Conservation (phyloP, 2,113 vertebrate species). For the Peromyscus leucopus region DNA sequence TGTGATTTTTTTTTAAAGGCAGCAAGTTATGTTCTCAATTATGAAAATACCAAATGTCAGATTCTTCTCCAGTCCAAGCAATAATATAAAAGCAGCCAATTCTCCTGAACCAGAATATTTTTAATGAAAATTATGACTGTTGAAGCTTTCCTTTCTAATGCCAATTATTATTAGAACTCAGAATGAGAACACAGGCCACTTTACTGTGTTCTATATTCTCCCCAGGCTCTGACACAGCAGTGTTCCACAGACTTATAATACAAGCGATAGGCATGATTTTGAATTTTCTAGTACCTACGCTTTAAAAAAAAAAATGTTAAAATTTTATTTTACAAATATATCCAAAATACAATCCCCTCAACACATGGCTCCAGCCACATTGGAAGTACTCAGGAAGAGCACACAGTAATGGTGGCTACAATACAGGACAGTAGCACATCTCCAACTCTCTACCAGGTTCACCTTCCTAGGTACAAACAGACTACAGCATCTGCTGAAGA, state of each 20-base stretch:
- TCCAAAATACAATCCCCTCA: conserved; percentile 13
- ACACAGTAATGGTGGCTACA: background rate
- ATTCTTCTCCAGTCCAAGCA: conserved; percentile 77
- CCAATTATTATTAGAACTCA: conserved; percentile 70
- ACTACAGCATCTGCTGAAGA: background rate
- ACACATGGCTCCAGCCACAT: background rate
- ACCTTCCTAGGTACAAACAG: background rate
- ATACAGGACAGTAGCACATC: background rate
- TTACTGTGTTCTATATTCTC: background rate
- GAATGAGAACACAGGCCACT: conserved; percentile 63
- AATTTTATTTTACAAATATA: conserved; percentile 31
- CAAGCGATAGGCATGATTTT: background rate
- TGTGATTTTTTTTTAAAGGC: conserved; percentile 80
- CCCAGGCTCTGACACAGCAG: background rate
- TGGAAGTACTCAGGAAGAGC: background rate
- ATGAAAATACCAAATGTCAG: conserved; percentile 84
- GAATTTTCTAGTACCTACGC: conserved; percentile 2
- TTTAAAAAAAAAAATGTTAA: conserved; percentile 19
- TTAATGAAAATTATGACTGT: conserved; percentile 77
- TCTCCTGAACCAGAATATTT: conserved; percentile 77
- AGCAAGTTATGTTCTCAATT: conserved; percentile 83
- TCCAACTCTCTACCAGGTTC: background rate
- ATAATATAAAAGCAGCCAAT: conserved; percentile 78
- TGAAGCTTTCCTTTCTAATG: conserved; percentile 69
- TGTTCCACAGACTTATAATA: background rate